A percentile compares a stretch with the other conserved stretches of the same genome.
phyloP scores from a whole-genome alignment of 2,797 vertebrate species.

The Macropodus opercularis region DNA sequence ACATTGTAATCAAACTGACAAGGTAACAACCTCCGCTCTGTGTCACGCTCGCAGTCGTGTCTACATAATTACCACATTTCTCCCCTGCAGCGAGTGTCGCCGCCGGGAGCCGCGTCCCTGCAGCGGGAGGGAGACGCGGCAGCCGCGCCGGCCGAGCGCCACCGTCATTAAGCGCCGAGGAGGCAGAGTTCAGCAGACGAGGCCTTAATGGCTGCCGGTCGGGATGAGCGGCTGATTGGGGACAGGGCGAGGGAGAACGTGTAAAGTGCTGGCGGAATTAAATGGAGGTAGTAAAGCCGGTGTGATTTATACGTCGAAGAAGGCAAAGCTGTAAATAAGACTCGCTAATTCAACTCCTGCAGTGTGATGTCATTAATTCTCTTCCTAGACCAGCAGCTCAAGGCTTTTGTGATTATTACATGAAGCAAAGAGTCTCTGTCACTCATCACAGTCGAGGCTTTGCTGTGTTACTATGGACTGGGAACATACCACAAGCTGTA shows the following conservation, averaged over 20 bases:
- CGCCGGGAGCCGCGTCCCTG: slow-evolving; percentile 26
- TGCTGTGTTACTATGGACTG: too few species aligned
- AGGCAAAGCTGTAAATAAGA: slow-evolving; percentile 38
- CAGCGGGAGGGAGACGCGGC: slow-evolving; percentile 52
- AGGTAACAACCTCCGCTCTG: slow-evolving; percentile 50
- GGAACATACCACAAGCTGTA: too few species aligned
- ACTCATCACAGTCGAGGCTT: background rate
- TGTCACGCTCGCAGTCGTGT: slow-evolving; percentile 43
- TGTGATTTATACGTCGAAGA: slow-evolving; percentile 28
- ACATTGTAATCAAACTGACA: slow-evolving; percentile 49
- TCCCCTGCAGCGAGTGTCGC: slow-evolving; percentile 35
- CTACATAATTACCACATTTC: slow-evolving; percentile 61
- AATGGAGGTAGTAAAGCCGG: slow-evolving; percentile 44
- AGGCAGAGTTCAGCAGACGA: slow-evolving; percentile 67
- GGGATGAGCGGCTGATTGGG: slow-evolving; percentile 40
- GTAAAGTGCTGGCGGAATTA: slow-evolving; percentile 50
- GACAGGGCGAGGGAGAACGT: slow-evolving; percentile 13
- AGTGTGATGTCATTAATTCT: slow-evolving; percentile 9
- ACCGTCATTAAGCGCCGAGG: slow-evolving; percentile 66
- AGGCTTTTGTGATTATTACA: slow-evolving; percentile 18
- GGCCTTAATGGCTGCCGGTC: slow-evolving; percentile 53
- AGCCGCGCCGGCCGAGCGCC: slow-evolving; percentile 36
- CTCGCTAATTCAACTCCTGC: slow-evolving; percentile 10
- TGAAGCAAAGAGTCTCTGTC: background rate
- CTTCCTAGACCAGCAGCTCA: background rate